These are phyloP conservation scores for Chrysolina americana DNA, from an alignment of 2,888 invertebrate genomes.

Conservation along the genomic window DNA sequence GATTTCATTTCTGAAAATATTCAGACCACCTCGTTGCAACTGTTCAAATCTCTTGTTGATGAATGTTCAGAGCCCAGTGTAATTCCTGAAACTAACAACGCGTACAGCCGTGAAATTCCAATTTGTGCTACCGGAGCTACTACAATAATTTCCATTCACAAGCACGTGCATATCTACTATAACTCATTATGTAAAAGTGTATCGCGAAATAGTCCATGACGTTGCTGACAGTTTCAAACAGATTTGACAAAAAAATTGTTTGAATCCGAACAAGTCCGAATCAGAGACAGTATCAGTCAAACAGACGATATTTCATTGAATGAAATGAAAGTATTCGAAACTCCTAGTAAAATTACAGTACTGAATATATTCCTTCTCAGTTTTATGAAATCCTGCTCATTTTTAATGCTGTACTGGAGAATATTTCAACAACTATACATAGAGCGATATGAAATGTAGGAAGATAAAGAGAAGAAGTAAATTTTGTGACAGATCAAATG, in stretches of 20 bases:
- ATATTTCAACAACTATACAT: too few relatives aligned
- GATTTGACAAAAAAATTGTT: neutral
- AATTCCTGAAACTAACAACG: conserved; percentile 16
- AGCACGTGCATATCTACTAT: neutral
- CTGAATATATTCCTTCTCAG: too few relatives aligned
- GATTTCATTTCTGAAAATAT: neutral
- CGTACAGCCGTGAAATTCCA: conserved; percentile 12
- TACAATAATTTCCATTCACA: neutral
- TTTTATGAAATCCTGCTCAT: too few relatives aligned
- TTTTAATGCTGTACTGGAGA: too few relatives aligned
- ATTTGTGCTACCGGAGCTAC: neutral
- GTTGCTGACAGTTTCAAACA: neutral
- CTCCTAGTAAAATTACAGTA: too few relatives aligned
- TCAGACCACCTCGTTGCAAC: conserved; percentile 6
- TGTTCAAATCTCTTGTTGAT: neutral
- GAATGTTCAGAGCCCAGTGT: neutral
- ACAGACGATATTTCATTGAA: too few relatives aligned
- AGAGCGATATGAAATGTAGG: too few relatives aligned
- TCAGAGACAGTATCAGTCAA: neutral
- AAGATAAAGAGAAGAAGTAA: too few relatives aligned
- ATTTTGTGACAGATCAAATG: too few relatives aligned
- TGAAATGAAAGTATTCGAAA: too few relatives aligned
- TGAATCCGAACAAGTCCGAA: neutral
- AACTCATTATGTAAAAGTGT: neutral
- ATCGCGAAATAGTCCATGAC: neutral